Base-by-base conservation (phyloP, 2,888 invertebrate genomes). In the Thera britannica region DNA sequence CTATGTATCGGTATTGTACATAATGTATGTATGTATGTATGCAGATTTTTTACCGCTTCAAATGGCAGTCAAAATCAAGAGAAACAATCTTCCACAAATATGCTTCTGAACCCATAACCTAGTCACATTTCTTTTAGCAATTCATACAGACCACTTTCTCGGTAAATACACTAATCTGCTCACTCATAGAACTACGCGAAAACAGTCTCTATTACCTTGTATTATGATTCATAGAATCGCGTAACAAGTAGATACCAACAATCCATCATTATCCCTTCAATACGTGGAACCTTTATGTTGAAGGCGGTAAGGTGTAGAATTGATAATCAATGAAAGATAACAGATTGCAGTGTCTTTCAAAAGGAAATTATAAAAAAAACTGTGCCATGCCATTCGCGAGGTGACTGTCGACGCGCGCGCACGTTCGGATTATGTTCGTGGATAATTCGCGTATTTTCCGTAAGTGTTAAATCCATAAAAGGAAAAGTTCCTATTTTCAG, bases 321-420 rank as follows among this genome's bases (percentile, higher is more conserved):
- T 78, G 79, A 77, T 79, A 83, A 84, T 79, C 79, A 80, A 77
- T 77, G 81, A 68, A 72, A 79, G 82, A 89, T 88, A 87, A 85
- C 79, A 81, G 77, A 76, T 80, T 82, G 44, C 44, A 76, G 72
- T 75, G 61, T 65, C 73, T 75, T 72, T 70, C 68, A 68, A 58
- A 41, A 70, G 59, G 62, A 72, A 70, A 77, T 78, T 76, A 6
- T 3, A 35, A 35, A 55, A 46, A 78, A 78, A 77, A 76, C 73
- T 76, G 64, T 76, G 83, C 79, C 85, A 89, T 75, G 83, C 79
- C 85, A 89, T 75, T 85, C 76, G 73, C 73, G 78, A 75, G 75
- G 71, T 70, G 79, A 34, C 58, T 67, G 72, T 62, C 80, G 77
- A 63, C 81, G 83, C 80, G 75, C 65, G 74, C 83, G 86, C 83